phyloP scores from a whole-genome alignment of 2,797 vertebrate genomes.

The Craterocephalus amniculus region DNA sequence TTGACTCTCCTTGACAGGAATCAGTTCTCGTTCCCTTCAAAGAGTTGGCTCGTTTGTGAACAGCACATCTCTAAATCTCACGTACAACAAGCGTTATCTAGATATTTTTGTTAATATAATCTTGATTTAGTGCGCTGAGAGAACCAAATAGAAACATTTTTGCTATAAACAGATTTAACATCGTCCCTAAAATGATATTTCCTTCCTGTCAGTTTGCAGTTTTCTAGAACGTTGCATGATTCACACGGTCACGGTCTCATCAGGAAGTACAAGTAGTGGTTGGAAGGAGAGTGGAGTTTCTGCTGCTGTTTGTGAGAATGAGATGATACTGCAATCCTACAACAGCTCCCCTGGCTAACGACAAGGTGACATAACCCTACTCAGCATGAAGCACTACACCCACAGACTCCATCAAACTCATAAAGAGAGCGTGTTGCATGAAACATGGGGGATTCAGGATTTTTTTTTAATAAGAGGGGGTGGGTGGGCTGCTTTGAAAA shows the following conservation, averaged over 20 bases:
- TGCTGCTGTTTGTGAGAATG: conserved; percentile 35
- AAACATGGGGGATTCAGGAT: conserved; percentile 29
- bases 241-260: not conserved
- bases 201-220: not conserved
- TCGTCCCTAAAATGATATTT: not conserved
- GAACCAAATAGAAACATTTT: too few species aligned
- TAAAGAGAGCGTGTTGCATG: conserved; percentile 44
- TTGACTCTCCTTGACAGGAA: too few species aligned
- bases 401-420: conserved; percentile 59
- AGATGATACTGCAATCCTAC: conserved; percentile 49
- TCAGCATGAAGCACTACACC: conserved; percentile 66
- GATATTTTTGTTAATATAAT: too few species aligned
- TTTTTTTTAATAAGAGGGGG: conserved; percentile 11
- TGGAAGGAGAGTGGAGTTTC: not conserved
- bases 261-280: not conserved
- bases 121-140: too few species aligned
- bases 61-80: too few species aligned
- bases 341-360: conserved; percentile 41
- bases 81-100: too few species aligned
- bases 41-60: too few species aligned
- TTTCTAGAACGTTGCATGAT: conserved; percentile 3
- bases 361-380: conserved; percentile 70
- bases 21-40: too few species aligned
- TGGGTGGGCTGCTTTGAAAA: conserved; percentile 12
- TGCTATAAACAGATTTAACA: not conserved